Evolutionary conservation across 2,797 vertebrate genomes (phyloP).

Genomic region (Allobates femoralis): DNA sequence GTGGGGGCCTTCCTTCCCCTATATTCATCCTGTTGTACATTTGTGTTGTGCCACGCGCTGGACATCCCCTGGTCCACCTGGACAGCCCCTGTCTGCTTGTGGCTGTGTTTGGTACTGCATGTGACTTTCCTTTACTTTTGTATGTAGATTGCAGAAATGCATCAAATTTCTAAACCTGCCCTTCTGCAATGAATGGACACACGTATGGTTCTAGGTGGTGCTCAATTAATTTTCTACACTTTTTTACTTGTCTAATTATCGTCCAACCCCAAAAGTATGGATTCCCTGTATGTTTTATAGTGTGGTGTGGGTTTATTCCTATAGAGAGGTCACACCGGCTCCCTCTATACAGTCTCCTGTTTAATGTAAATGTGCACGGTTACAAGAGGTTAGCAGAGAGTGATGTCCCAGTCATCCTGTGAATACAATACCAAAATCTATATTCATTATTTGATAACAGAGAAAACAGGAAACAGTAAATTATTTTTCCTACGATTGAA

Average conservation of each 20-base stretch:
- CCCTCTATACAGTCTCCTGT: conserved; percentile 14
- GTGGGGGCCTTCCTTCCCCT: no score
- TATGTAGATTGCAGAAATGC: neutral
- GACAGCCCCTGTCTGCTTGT: no score
- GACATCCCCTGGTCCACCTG: no score
- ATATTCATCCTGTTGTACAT: no score
- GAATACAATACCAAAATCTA: conserved; percentile 62
- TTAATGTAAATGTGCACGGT: conserved; percentile 49
- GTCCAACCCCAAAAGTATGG: neutral
- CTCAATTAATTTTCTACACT: neutral
- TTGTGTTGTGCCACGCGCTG: no score
- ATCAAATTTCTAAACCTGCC: no score
- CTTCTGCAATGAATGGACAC: neutral
- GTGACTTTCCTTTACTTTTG: neutral
- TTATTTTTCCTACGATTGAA: conserved; percentile 58
- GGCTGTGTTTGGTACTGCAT: no score
- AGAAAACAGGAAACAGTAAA: conserved; percentile 63
- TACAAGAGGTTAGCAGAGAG: conserved; percentile 59
- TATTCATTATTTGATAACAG: conserved; percentile 64
- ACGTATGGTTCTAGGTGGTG: neutral
- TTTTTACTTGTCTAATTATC: neutral
- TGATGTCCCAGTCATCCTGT: conserved; percentile 52
- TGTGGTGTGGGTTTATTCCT: conserved; percentile 4
- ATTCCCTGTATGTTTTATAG: neutral
- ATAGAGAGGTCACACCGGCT: conserved; percentile 20